Evolutionary conservation across 1,140 invertebrate species (phyloP).

Genomic region (Euura lappo): DNA sequence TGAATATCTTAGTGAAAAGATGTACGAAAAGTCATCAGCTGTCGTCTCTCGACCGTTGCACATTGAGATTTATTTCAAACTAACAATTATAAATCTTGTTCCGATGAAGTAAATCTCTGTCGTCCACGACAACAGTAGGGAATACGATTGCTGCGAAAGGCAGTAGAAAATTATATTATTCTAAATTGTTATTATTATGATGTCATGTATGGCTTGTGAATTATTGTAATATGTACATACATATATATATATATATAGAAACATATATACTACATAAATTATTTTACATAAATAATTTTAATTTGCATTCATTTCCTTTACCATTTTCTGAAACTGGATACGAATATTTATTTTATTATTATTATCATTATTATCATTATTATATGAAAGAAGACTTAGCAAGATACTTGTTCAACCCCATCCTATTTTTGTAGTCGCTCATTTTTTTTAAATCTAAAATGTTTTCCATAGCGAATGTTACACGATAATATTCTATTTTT

Average conservation of each 20-base stretch:
- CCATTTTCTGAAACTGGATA: background rate
- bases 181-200: background rate
- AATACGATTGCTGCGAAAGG: background rate
- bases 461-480: background rate
- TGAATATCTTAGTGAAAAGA: background rate
- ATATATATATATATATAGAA: background rate
- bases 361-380: background rate
- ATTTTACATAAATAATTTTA: background rate
- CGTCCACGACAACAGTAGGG: background rate
- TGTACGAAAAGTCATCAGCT: background rate
- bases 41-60: background rate
- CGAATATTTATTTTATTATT: background rate
- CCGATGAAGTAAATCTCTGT: background rate
- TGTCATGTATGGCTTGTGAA: background rate
- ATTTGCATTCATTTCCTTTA: slow-evolving; percentile 1
- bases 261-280: slow-evolving; percentile 4
- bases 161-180: background rate
- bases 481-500: background rate
- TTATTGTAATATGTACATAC: slow-evolving; percentile 6
- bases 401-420: background rate
- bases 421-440: background rate
- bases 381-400: background rate
- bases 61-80: background rate
- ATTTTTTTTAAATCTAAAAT: background rate
- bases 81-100: background rate